Percentiles rank a stretch among this genome's conserved stretches.
Evolutionary conservation across 2,888 invertebrate genomes (phyloP).

Genomic region (Melanostoma scalare): DNA sequence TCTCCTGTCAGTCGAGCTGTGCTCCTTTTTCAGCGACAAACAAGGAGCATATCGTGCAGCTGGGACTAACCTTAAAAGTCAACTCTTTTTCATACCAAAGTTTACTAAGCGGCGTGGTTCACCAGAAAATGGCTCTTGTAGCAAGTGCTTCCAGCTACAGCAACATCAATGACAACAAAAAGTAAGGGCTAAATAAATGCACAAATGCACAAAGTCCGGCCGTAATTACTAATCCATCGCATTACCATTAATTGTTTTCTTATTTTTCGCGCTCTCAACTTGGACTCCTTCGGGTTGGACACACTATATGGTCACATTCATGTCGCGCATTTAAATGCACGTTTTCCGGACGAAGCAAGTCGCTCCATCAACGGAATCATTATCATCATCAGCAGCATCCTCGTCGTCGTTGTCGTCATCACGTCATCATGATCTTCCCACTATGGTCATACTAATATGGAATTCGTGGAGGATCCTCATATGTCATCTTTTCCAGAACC

Average conservation of each 20-base stretch:
- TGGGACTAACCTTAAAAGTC: conserved; percentile 55
- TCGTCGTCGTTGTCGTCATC: conserved; percentile 58
- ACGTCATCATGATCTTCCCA: conserved; percentile 70
- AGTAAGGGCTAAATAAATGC: conserved; percentile 55
- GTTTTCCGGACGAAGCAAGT: conserved; percentile 39
- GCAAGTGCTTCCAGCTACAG: neutral
- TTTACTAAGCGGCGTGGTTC: conserved; percentile 24
- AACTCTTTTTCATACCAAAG: conserved; percentile 27
- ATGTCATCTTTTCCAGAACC: conserved; percentile 75
- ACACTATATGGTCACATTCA: conserved; percentile 35
- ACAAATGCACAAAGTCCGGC: conserved; percentile 63
- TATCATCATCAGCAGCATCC: conserved; percentile 21
- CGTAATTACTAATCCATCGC: conserved; percentile 73
- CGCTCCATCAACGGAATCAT: conserved; percentile 44
- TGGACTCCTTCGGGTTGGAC: conserved; percentile 21
- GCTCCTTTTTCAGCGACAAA: conserved; percentile 61
- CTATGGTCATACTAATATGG: conserved; percentile 73
- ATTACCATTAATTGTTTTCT: conserved; percentile 73
- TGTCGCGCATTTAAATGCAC: conserved; percentile 70
- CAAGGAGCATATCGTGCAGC: conserved; percentile 37
- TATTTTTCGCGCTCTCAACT: conserved; percentile 69
- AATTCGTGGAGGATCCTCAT: conserved; percentile 74
- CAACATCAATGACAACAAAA: conserved; percentile 3
- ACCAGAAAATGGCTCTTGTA: conserved; percentile 40
- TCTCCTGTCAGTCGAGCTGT: conserved; percentile 46